These are phyloP conservation scores for Apodemus speciosus DNA, from an alignment of 2,113 vertebrate genomes.

Conservation along the genomic window DNA sequence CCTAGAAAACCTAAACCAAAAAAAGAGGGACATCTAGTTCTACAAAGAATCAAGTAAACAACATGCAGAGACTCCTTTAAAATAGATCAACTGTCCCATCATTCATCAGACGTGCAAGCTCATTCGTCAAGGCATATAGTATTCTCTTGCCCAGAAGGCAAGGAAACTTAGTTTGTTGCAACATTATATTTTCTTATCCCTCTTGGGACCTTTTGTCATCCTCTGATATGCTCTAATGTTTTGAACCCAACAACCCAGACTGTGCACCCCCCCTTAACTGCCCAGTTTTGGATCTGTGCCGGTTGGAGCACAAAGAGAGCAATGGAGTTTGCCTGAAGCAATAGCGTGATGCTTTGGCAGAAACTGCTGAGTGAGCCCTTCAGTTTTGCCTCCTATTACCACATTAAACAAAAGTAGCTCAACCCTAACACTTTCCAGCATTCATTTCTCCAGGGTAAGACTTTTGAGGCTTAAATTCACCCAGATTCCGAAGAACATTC, in stretches of 20 bases:
- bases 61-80: neutral
- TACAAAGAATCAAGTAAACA: neutral
- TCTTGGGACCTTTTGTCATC: neutral
- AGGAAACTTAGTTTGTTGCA: neutral
- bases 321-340: neutral
- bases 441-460: slow-evolving; percentile 18
- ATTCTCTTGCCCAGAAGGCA: neutral
- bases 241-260: neutral
- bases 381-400: slow-evolving; percentile 7
- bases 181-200: neutral
- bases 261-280: neutral
- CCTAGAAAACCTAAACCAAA: neutral
- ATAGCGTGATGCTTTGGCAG: neutral
- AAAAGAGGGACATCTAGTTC: neutral
- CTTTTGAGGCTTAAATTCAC: slow-evolving; percentile 34
- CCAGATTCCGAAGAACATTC: slow-evolving; percentile 11
- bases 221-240: neutral
- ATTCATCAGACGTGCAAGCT: neutral
- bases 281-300: neutral
- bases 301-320: neutral
- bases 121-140: neutral
- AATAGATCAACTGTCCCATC: neutral
- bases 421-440: neutral
- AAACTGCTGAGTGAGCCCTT: slow-evolving; percentile 49
- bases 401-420: slow-evolving; percentile 38